These are phyloP conservation scores for Cyclopterus lumpus DNA, from an alignment of 2,797 vertebrate species.

Conservation along the genomic window DNA sequence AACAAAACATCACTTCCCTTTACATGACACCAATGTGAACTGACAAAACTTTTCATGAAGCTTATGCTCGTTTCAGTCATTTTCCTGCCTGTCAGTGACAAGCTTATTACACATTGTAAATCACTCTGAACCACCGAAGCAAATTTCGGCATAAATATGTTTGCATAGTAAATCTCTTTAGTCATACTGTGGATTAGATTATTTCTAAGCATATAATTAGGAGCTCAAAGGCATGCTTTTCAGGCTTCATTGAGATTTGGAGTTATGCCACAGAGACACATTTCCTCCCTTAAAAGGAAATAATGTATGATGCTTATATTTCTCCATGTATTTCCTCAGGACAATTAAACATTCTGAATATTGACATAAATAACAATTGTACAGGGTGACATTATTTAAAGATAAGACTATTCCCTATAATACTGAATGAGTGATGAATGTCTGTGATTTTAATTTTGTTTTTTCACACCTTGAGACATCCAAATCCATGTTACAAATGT, in stretches of 20 bases:
- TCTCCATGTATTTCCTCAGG: background rate
- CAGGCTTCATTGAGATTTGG: slow-evolving; percentile 42
- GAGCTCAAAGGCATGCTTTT: slow-evolving; percentile 60
- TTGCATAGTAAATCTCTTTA: slow-evolving; percentile 61
- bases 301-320: slow-evolving; percentile 2
- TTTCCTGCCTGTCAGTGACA: slow-evolving; percentile 8
- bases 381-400: background rate
- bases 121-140: slow-evolving; percentile 21
- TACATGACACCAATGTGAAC: background rate
- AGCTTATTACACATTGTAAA: slow-evolving; percentile 30
- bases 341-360: background rate
- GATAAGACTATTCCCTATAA: background rate
- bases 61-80: background rate
- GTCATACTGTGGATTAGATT: slow-evolving; percentile 65
- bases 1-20: slow-evolving; percentile 9
- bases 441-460: background rate
- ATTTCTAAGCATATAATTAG: slow-evolving; percentile 53
- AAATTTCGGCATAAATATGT: slow-evolving; percentile 58
- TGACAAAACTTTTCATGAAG: background rate
- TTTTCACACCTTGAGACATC: background rate
- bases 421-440: background rate
- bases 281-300: slow-evolving; percentile 8
- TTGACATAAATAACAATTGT: background rate
- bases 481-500: background rate
- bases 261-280: slow-evolving; percentile 31